Base-by-base conservation (phyloP, 2,888 invertebrate species). In the Nemotelus pantherinus region DNA sequence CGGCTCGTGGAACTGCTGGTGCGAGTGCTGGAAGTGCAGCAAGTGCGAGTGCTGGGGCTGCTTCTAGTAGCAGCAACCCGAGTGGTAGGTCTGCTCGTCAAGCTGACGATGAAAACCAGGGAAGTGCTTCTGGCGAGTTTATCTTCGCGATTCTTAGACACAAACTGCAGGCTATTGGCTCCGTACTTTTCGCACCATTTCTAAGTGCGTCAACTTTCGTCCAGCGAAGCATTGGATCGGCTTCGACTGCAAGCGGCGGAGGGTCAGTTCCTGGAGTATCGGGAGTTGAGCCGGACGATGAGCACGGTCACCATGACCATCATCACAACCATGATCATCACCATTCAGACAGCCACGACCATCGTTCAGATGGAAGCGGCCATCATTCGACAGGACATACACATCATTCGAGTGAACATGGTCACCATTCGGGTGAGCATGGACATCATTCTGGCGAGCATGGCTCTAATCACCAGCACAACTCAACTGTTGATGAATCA, bases 151-250 rank as follows among this genome's bases (percentile, higher is more conserved):
- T 60, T 39, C 25, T 79, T 25, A 60, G 63, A 5, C 57, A 77
- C 41, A 78, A 77, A 60, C 64, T 74, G 2, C 77, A 71, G 3
- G 77, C 77, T 2, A 48, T 79, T 1, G 41, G 71, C 9, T 68
- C 79, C 10, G 6, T 77, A 0, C 63, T 77, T 6, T 60, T 79
- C 65, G 65, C 76, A 44, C 77, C 79, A 25, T 10, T 79, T n/a
- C 53, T 72, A 2, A 65, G 58, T 60, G 58, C 72, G 2, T 79
- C 55, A 57, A 50, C 72, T 2, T 60, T 72, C 45, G 71, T 67
- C n/a, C 76, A 79, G 41, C 65, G 76, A n/a, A 79, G 72, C 72
- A 53, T 79, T 48, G 74, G 74, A 9, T 43, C 41, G 7, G 60
- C 57, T 10, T 60, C 63, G 63, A 7, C 25, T 10, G 25, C 39